phyloP scores from a whole-genome alignment of 2,888 invertebrate genomes.

The Dicycla oo region DNA sequence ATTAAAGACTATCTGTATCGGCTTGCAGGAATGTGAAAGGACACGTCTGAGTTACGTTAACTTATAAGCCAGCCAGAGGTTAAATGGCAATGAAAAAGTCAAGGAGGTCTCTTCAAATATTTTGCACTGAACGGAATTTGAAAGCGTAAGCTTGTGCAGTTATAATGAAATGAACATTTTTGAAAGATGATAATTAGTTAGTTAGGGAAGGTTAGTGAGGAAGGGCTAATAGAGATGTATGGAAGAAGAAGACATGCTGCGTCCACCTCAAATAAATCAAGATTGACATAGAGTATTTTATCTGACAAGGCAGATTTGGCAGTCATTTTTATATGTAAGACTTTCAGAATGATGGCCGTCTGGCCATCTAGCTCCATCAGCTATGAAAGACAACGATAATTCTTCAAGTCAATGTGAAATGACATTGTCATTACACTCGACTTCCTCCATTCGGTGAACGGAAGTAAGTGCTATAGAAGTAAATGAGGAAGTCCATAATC shows the following conservation, averaged over 20 bases:
- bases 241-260: too few relatives aligned
- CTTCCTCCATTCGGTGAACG: slow-evolving; percentile 55
- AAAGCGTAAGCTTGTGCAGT: slow-evolving; percentile 5
- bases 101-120: slow-evolving; percentile 36
- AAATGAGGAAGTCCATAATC: slow-evolving; percentile 64
- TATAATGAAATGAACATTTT: background rate
- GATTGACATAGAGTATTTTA: background rate
- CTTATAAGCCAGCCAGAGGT: slow-evolving; percentile 42
- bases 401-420: slow-evolving; percentile 41
- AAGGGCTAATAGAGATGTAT: background rate
- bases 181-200: background rate
- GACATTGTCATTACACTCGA: slow-evolving; percentile 54
- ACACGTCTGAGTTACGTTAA: slow-evolving; percentile 11
- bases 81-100: slow-evolving; percentile 42
- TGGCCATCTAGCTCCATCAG: too few relatives aligned
- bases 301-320: too few relatives aligned
- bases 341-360: background rate
- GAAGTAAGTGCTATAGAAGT: slow-evolving; percentile 60
- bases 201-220: too few relatives aligned
- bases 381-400: slow-evolving; percentile 39
- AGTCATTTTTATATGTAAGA: background rate
- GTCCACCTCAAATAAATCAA: background rate
- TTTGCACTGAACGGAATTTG: slow-evolving; percentile 3
- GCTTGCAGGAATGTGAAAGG: slow-evolving; percentile 46
- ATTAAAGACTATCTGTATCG: background rate